A percentile compares a stretch with the other conserved stretches of the same genome.
These are phyloP conservation scores for Lepidurus apus DNA, from an alignment of 1,140 invertebrate genomes.

Conservation along the genomic window DNA sequence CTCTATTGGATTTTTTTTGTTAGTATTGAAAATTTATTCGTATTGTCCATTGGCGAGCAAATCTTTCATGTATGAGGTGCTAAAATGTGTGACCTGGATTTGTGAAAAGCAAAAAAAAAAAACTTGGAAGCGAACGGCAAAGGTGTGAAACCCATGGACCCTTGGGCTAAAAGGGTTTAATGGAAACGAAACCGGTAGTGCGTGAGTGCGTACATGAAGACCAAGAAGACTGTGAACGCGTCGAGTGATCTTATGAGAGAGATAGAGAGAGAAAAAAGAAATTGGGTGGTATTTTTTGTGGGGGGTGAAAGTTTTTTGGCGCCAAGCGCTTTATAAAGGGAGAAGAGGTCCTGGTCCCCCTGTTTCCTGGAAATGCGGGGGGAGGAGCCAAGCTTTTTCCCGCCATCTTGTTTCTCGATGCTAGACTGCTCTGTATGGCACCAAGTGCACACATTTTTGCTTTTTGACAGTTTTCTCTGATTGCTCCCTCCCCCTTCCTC, in stretches of 20 bases:
- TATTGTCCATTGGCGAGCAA: background rate
- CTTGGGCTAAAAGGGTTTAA: conserved; percentile 3
- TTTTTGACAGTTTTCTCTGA: background rate
- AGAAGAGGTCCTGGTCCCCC: background rate
- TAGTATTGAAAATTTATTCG: background rate
- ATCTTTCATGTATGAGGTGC: conserved; percentile 19
- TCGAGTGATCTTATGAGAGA: conserved; percentile 14
- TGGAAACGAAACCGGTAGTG: conserved; percentile 12
- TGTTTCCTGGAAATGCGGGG: background rate
- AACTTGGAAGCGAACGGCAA: background rate
- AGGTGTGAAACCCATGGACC: conserved; percentile 17
- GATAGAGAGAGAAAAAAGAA: background rate
- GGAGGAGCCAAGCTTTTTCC: background rate
- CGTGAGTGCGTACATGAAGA: conserved; percentile 18
- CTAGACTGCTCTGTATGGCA: conserved; percentile 21
- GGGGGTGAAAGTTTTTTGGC: background rate
- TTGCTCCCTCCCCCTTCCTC: background rate
- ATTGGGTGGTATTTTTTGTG: background rate
- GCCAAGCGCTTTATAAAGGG: background rate
- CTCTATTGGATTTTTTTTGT: background rate
- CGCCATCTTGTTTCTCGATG: conserved; percentile 6
- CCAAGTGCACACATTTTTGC: conserved; percentile 15
- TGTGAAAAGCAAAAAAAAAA: background rate
- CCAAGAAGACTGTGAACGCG: conserved; percentile 20
- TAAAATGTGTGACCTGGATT: conserved; percentile 20